Evolutionary conservation across 2,797 vertebrate species (phyloP).

Genomic region (Sorex maritimensis): DNA sequence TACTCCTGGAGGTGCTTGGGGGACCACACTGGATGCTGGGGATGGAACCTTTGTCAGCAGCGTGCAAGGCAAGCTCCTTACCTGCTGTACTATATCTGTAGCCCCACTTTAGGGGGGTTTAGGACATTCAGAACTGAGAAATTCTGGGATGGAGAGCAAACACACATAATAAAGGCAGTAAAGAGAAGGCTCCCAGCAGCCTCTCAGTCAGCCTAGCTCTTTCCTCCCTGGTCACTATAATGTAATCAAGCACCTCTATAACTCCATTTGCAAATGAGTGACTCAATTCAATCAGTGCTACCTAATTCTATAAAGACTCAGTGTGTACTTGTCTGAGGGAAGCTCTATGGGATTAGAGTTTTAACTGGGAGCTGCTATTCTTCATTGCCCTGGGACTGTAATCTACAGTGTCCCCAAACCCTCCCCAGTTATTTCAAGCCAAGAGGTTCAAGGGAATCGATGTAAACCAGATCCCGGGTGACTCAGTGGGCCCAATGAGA

Average conservation of each 20-base stretch:
- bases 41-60: too few species aligned
- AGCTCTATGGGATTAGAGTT: constrained; percentile 38
- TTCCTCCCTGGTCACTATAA: background rate
- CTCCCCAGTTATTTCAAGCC: background rate
- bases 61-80: too few species aligned
- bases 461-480: background rate
- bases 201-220: background rate
- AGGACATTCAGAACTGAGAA: too few species aligned
- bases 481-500: background rate
- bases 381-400: background rate
- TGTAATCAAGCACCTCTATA: constrained; percentile 26
- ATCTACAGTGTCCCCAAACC: background rate
- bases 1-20: too few species aligned
- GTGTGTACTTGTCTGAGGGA: constrained; percentile 37
- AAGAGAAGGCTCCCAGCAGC: background rate
- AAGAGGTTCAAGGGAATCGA: background rate
- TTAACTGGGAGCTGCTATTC: constrained; percentile 26
- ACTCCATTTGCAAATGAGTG: constrained; percentile 62
- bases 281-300: constrained; percentile 45
- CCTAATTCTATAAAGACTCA: constrained; percentile 49
- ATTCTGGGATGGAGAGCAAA: too few species aligned
- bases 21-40: too few species aligned
- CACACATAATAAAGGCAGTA: background rate
- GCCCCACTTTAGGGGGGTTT: too few species aligned
- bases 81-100: too few species aligned